Conservation (phyloP, 2,888 invertebrate genomes). For the Apoda limacodes region DNA sequence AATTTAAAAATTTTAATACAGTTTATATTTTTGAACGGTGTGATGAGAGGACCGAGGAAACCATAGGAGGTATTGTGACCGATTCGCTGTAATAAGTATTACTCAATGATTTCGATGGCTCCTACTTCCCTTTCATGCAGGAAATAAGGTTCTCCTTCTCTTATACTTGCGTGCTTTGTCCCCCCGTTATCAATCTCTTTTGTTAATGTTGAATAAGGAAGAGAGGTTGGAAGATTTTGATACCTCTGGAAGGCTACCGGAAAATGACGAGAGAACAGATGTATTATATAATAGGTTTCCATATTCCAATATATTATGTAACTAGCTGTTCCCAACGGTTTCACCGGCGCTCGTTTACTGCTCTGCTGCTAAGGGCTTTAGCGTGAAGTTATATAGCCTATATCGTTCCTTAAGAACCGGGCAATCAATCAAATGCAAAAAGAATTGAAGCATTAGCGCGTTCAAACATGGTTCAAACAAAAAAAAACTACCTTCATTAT, state of each 20-base stretch:
- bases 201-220: constrained; percentile 36
- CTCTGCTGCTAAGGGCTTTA: no score
- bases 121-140: constrained; percentile 29
- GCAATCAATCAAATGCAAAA: no score
- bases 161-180: constrained; percentile 29
- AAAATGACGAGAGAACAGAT: constrained; percentile 26
- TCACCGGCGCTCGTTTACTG: no score
- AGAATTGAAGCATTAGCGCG: no score
- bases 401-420: no score
- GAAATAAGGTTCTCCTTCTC: constrained; percentile 38
- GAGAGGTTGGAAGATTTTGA: constrained; percentile 10
- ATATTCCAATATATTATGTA: no score
- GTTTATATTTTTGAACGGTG: no score
- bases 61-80: constrained; percentile 28
- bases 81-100: constrained; percentile 41
- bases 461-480: no score
- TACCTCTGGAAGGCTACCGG: constrained; percentile 11
- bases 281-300: no score
- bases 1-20: no score
- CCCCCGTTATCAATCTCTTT: constrained; percentile 29
- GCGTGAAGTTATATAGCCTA: no score
- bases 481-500: no score
- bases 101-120: constrained; percentile 42
- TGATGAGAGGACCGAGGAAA: constrained; percentile 1
- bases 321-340: constrained; percentile 3